Conservation (phyloP, 1,140 invertebrate genomes). For the Drosophila busckii region DNA sequence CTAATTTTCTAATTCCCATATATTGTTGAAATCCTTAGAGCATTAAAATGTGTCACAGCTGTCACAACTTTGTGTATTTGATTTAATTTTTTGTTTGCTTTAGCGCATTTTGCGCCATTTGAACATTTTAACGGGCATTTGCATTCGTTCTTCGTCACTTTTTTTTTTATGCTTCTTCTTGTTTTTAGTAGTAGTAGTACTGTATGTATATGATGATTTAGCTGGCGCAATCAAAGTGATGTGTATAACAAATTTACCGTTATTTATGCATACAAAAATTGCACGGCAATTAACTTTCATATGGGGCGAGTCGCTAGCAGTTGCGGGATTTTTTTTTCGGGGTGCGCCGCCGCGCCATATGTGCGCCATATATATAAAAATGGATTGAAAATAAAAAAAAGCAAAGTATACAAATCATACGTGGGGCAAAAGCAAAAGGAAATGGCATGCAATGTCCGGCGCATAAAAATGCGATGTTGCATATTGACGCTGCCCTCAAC, state of each 20-base stretch:
- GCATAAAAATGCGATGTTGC: conserved; percentile 43
- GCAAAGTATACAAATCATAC: neutral
- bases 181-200: conserved; percentile 8
- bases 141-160: conserved; percentile 20
- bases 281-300: conserved; percentile 74
- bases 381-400: neutral
- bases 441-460: conserved; percentile 20
- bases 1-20: no score
- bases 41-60: no score
- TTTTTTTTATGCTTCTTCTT: conserved; percentile 2
- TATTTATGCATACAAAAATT: conserved; percentile 77
- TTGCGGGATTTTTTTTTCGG: neutral
- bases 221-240: conserved; percentile 72
- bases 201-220: conserved; percentile 58
- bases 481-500: conserved; percentile 40
- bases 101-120: conserved; percentile 53
- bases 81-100: conserved; percentile 38
- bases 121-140: conserved; percentile 60
- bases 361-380: no score
- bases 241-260: conserved; percentile 77
- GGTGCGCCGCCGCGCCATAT: no score
- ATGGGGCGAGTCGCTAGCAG: conserved; percentile 14
- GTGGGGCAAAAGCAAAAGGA: conserved; percentile 39
- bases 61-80: conserved; percentile 37
- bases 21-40: no score